Evolutionary conservation across 1,140 invertebrate genomes (phyloP).

Genomic region (Chelonus insularis): DNA sequence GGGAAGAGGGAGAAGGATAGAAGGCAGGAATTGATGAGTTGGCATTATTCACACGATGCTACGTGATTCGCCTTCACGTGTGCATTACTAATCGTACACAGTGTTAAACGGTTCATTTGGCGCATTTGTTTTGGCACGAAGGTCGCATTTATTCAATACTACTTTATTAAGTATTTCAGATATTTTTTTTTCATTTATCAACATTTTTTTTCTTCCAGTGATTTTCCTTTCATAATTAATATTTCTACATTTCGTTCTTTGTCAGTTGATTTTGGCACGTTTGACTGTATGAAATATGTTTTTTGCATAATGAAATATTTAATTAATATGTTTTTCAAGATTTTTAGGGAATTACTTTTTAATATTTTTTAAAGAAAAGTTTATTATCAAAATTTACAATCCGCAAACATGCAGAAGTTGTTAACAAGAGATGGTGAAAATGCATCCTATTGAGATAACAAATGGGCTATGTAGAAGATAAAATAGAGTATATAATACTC

Average conservation of each 20-base stretch:
- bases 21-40: slow-evolving; percentile 16
- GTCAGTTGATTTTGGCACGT: slow-evolving; percentile 1
- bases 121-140: slow-evolving; percentile 19
- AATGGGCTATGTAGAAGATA: no score
- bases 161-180: not conserved
- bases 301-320: no score
- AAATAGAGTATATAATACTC: no score
- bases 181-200: not conserved
- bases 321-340: no score
- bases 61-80: slow-evolving; percentile 16
- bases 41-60: slow-evolving; percentile 24
- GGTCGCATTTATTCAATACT: slow-evolving; percentile 3
- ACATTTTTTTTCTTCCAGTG: not conserved
- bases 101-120: slow-evolving; percentile 25
- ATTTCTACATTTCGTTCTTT: no score
- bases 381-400: no score
- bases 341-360: no score
- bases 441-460: no score
- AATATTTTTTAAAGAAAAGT: no score
- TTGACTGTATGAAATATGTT: not conserved
- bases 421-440: no score
- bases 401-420: no score
- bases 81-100: slow-evolving; percentile 19
- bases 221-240: not conserved
- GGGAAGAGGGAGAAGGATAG: not conserved